phyloP scores from a whole-genome alignment of 2,113 vertebrate species.

The Lathamus discolor region DNA sequence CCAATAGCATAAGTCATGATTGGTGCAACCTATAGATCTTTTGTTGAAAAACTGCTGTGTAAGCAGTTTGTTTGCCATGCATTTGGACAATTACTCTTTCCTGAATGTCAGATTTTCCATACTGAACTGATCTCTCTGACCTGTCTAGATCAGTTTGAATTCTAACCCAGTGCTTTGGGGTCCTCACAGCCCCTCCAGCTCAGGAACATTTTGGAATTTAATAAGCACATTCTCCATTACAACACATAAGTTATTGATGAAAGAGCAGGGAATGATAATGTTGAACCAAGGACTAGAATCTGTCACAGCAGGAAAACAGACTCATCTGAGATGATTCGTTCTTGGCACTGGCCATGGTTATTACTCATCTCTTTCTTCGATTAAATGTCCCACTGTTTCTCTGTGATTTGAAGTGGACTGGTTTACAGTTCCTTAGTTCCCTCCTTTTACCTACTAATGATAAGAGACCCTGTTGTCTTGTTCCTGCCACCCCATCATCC shows the following conservation, averaged over 20 bases:
- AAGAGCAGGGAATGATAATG: not conserved
- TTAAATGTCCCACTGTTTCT: not conserved
- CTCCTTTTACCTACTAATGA: not conserved
- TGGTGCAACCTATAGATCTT: not conserved
- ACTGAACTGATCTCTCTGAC: not conserved
- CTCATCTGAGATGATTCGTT: slow-evolving; percentile 3
- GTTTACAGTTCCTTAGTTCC: not conserved
- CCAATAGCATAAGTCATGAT: not conserved
- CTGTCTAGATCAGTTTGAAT: not conserved
- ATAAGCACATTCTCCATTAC: not conserved
- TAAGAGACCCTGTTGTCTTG: rapidly evolving
- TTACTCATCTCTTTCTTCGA: slow-evolving; percentile 20
- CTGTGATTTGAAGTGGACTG: not conserved
- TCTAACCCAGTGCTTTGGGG: not conserved
- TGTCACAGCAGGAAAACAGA: slow-evolving; percentile 26
- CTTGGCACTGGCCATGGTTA: not conserved
- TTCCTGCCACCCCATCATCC: not conserved
- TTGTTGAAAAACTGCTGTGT: not conserved
- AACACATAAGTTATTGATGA: not conserved
- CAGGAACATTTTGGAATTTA: not conserved
- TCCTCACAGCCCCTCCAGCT: not conserved
- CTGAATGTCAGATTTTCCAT: not conserved
- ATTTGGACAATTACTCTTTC: not conserved
- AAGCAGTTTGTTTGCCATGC: not conserved
- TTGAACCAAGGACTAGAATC: not conserved